Evolutionary conservation across 2,113 vertebrate genomes (phyloP).

Genomic region (Elanoides forficatus): DNA sequence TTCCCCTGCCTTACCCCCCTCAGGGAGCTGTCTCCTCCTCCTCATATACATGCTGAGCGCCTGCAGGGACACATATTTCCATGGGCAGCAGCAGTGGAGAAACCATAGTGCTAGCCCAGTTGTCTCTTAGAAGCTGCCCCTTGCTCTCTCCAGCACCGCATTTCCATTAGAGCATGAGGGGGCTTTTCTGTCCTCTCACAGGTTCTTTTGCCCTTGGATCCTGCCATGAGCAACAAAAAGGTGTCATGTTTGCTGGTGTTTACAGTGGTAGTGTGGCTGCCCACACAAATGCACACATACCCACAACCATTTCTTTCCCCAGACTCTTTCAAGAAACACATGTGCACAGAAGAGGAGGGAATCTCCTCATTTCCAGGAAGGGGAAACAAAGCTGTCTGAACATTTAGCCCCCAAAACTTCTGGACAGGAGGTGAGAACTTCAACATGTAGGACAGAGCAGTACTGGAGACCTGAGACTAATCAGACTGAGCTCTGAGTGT

Average conservation of each 20-base stretch:
- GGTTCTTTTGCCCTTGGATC: neutral
- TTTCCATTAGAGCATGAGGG: neutral
- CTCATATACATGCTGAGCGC: neutral
- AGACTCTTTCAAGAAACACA: neutral
- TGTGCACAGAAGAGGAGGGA: neutral
- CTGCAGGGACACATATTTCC: neutral
- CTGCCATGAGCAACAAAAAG: neutral
- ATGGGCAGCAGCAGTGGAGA: neutral
- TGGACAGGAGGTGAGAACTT: neutral
- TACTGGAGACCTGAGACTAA: neutral
- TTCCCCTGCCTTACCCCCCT: neutral
- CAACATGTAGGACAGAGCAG: neutral
- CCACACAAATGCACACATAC: neutral
- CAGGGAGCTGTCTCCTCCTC: neutral
- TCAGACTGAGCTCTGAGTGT: neutral
- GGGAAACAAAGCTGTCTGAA: neutral
- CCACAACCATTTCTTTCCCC: neutral
- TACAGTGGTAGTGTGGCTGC: neutral
- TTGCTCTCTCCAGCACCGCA: neutral
- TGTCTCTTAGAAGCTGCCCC: neutral
- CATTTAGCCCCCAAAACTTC: neutral
- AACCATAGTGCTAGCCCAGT: neutral
- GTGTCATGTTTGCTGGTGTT: neutral
- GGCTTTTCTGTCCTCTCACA: neutral
- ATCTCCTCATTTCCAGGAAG: neutral